Evolutionary conservation across 1,140 invertebrate genomes (phyloP).

Genomic region (Fopius arisanus): DNA sequence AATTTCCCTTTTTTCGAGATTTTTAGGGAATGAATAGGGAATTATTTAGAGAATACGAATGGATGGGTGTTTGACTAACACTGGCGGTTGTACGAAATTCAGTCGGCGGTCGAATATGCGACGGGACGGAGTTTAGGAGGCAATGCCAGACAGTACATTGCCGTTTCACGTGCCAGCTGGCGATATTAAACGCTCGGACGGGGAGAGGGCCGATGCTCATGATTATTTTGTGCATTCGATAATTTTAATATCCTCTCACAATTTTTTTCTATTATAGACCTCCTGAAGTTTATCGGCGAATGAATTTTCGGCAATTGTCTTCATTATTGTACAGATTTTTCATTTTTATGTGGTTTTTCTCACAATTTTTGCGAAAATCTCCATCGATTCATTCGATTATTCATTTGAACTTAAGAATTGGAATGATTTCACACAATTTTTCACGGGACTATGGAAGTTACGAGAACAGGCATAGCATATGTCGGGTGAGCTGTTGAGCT

Average conservation of each 20-base stretch:
- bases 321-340: too few species aligned
- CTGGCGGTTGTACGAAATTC: conserved; percentile 21
- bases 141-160: conserved; percentile 35
- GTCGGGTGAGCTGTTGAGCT: not conserved
- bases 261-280: too few species aligned
- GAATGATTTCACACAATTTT: too few species aligned
- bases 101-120: not conserved
- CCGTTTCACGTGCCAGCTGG: conserved; percentile 35
- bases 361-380: too few species aligned
- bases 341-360: too few species aligned
- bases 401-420: too few species aligned
- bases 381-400: too few species aligned
- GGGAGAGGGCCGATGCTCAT: conserved; percentile 24
- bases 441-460: not conserved
- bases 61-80: not conserved
- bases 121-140: conserved; percentile 10
- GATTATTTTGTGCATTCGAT: conserved; percentile 5
- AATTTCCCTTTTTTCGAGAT: not conserved
- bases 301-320: too few species aligned
- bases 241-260: conserved; percentile 25
- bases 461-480: not conserved
- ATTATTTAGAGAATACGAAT: not conserved
- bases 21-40: not conserved
- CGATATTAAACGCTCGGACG: conserved; percentile 31
- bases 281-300: too few species aligned